Evolutionary conservation across 37 sponge, comb jelly and placozoan species (phyloP), one percentile per base, ranked within the genome.

Genomic region (Mnemiopsis leidyi): DNA sequence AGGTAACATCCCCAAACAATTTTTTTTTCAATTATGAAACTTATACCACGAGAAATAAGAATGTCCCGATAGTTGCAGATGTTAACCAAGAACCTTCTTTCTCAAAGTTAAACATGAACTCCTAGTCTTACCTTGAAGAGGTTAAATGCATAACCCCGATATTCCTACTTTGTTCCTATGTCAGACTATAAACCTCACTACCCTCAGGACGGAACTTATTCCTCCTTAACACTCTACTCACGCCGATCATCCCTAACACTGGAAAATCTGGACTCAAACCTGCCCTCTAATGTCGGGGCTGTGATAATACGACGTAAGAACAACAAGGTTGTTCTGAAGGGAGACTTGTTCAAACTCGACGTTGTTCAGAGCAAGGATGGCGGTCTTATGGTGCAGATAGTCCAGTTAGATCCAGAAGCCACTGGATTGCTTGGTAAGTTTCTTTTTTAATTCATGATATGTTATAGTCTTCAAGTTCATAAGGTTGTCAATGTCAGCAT

Each of bases 401-500:
- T 31, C 18, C 32, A 32, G 2, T 21, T 77, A 9, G 79, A 77
- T 32, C 36, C 30, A 16, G 79, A 77, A 32, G 35, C 33, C 2
- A 77, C 79, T 77, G 79, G 79, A 77, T 31, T 77, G 30, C 36
- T 77, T 1, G 79, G 79, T 77, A 7, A 77, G 79, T 71, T 71
- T 48, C 9, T 48, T 48, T 48, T 48, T 48, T 48, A 48, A 18
- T 48, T 18, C 61, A 13, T 48, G 61, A 13, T 48, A 18, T 48
- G 61, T 18, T 48, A 48, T 48, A 18, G 61, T n/a, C n/a, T n/a
- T n/a, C n/a, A n/a, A n/a, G n/a, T n/a, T n/a, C n/a, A n/a, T n/a
- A n/a, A n/a, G n/a, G n/a, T n/a, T n/a, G n/a, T n/a, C n/a, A n/a
- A n/a, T n/a, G n/a, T n/a, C n/a, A n/a, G n/a, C n/a, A n/a, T n/a